Evolutionary conservation across 2,113 vertebrate genomes (phyloP), one percentile per base, ranked within the genome.

Genomic region (Muscicapa adusta): DNA sequence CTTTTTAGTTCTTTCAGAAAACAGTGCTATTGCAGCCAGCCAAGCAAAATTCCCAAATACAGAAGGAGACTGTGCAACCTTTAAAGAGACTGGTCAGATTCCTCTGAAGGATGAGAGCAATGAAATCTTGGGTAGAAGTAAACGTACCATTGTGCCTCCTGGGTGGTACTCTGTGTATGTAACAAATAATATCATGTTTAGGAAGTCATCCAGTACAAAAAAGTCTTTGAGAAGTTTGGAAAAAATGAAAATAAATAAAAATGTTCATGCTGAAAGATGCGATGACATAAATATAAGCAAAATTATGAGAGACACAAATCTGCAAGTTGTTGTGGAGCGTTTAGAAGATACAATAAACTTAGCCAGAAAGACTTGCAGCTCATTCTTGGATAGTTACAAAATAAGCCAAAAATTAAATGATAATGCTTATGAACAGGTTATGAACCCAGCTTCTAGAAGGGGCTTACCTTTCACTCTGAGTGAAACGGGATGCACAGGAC

Each of bases 121-220:
- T 36, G 95, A 94, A 82, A 88, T 91, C 48, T 58, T 95, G 78
- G 95, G 95, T 84, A 98, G 97, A 97, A 98, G 97, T 29, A 98
- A 98, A 93, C 97, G 98, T 95, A 98, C 97, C 72, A 98, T 99
- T 93, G 98, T 99, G n/a, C 98, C 98, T 57, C 99, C 99, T 70
- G 98, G 98, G 14, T 98, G 98, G 95, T 99, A 98, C 82, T 99
- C 98, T 53, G 98, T 99, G 28, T 99, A 99, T 84, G 98, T 99
- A 60, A 99, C 98, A 34, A 98, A 99, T 92, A 98, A 98, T 51
- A 97, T 98, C 83, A 97, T 98, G 84, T 97, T 98, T 63, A 98
- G 97, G 86, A 98, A 94, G 95, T 81, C 97, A 60, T 74, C 87
- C 33, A 97, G 97, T 71, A 36, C 91, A 93, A 98, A 98, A 90